A percentile compares a stretch with the other conserved stretches of the same genome.
Conservation (phyloP, 2,888 invertebrate species). For the Heliconius ismenius region DNA sequence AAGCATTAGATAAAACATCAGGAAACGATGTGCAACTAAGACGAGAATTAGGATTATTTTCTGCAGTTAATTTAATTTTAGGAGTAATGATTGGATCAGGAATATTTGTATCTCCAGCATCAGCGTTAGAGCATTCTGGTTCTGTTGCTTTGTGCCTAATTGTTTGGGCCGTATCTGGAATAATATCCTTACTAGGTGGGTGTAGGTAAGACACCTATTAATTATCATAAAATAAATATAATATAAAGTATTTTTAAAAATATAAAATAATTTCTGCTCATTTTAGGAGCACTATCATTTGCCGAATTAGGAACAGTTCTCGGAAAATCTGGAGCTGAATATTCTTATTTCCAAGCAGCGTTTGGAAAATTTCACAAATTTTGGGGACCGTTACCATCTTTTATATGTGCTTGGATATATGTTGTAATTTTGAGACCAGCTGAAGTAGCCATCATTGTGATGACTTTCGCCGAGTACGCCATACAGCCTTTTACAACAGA, state of each 20-base stretch:
- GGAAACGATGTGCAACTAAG: conserved; percentile 83
- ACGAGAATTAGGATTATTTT: conserved; percentile 89
- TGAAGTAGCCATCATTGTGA: conserved; percentile 88
- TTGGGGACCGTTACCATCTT: conserved; percentile 88
- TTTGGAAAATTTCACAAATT: conserved; percentile 85
- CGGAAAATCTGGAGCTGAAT: conserved; percentile 90
- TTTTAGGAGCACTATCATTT: conserved; percentile 88
- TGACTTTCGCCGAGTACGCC: conserved; percentile 89
- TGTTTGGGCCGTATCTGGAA: conserved; percentile 89
- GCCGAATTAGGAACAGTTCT: conserved; percentile 91
- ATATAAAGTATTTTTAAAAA: conserved; percentile 8
- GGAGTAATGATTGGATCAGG: conserved; percentile 96
- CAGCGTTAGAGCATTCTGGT: conserved; percentile 88
- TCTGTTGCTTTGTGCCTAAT: conserved; percentile 90
- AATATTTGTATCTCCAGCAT: conserved; percentile 91
- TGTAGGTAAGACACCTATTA: conserved; percentile 67
- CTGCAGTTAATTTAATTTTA: conserved; percentile 90
- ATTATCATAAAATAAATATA: conserved; percentile 28
- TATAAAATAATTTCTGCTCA: not conserved
- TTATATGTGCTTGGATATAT: conserved; percentile 89
- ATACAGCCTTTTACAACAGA: conserved; percentile 83
- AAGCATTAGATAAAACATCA: conserved; percentile 52
- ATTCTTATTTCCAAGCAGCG: conserved; percentile 89
- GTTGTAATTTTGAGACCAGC: conserved; percentile 88
- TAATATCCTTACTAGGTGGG: conserved; percentile 89